Evolutionary conservation across 1,140 invertebrate genomes (phyloP), one percentile per base, ranked within the genome.

Genomic region (Plutomurus gul): DNA sequence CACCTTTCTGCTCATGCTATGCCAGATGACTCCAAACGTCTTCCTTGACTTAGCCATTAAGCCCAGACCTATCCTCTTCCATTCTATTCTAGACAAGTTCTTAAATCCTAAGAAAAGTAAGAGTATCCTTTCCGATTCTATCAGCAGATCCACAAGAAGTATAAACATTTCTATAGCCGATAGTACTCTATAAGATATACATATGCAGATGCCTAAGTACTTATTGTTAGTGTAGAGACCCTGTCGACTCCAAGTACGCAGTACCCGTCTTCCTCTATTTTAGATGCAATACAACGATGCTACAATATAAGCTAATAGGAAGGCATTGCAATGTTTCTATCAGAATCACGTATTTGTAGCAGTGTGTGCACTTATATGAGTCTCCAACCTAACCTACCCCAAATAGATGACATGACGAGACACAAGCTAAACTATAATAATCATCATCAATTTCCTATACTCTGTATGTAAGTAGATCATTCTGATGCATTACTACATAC

Each of bases 1-100:
- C 56, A 65, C 56, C 56, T 65, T 65, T 65, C 56, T 65, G 56
- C 16, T 65, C 56, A 65, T 65, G 56, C 56, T 77, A 56, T 65
- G 37, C 60, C 51, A 33, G 37, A 25, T 36, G 36, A 70, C 30
- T 43, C 60, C 60, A 65, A 65, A 33, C 56, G 56, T 65, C 56
- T 65, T 65, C 56, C 56, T 65, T 25, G 56, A 16, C 18, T 33
- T 65, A 65, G 56, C 56, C 56, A 65, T 65, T 65, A 65, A 65
- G 36, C 56, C 56, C 56, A 65, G 56, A 65, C 56, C 56, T 65
- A 65, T 65, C 56, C 56, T n/a, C n/a, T n/a, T n/a, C n/a, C n/a
- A n/a, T n/a, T 43, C 39, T 43, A 13, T 10, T 43, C 39, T 43
- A 36, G n/a, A 33, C 56, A 65, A 33, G 27, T 51, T 65, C 56